Percentiles rank a stretch among this genome's conserved stretches.
Evolutionary conservation across 2,888 invertebrate species (phyloP).

Genomic region (Lissocephala sabroskyi): DNA sequence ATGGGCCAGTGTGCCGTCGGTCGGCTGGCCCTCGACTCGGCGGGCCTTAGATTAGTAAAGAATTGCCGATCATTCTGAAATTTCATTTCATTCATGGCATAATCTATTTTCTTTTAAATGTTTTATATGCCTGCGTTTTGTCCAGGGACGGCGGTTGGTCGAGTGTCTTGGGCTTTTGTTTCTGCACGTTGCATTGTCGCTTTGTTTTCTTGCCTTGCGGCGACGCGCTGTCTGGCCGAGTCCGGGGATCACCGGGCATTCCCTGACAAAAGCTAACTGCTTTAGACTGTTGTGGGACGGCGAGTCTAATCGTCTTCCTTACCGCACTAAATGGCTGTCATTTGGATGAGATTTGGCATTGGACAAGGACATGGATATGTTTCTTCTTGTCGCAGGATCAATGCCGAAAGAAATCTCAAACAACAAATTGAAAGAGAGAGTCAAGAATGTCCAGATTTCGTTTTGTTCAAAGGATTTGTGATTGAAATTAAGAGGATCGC

Average conservation of each 20-base stretch:
- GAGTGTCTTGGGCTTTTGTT: slow-evolving; percentile 4
- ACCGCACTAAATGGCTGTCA: neutral
- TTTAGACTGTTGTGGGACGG: neutral
- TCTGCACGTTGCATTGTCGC: slow-evolving; percentile 21
- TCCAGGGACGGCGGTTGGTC: slow-evolving; percentile 19
- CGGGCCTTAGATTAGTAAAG: slow-evolving; percentile 53
- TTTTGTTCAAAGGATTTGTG: no score
- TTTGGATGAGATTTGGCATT: no score
- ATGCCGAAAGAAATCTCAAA: no score
- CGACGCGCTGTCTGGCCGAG: slow-evolving; percentile 55
- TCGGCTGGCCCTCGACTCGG: slow-evolving; percentile 24
- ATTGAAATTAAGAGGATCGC: no score
- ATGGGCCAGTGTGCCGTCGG: neutral
- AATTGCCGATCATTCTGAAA: slow-evolving; percentile 64
- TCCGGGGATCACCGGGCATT: slow-evolving; percentile 20
- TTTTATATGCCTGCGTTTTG: slow-evolving; percentile 7
- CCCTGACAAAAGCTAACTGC: no score
- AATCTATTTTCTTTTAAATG: slow-evolving; percentile 62
- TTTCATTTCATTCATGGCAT: slow-evolving; percentile 59
- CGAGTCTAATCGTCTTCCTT: slow-evolving; percentile 32
- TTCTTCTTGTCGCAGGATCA: no score
- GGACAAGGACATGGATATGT: no score
- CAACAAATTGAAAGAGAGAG: no score
- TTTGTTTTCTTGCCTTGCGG: slow-evolving; percentile 20
- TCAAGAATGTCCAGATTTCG: no score